A percentile compares a stretch with the other conserved stretches of the same genome.
phyloP scores from a whole-genome alignment of 2,797 vertebrate species.

The Parotocinclus haroldoi region DNA sequence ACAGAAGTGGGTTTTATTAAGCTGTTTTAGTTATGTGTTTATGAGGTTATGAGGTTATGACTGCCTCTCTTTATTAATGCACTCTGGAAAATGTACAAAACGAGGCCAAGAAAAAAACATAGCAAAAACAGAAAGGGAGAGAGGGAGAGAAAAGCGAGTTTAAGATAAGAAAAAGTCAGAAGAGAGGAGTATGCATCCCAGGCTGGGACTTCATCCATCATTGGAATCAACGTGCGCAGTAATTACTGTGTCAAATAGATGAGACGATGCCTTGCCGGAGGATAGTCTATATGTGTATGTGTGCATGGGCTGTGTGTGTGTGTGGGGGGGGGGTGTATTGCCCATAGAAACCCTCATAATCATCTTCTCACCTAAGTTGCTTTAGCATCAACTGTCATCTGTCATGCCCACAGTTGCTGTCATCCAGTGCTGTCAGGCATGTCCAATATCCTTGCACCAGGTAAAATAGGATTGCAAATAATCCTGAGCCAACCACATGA shows the following conservation, averaged over 20 bases:
- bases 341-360: conserved; percentile 71
- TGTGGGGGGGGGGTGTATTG: conserved; percentile 45
- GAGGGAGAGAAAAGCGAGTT: conserved; percentile 37
- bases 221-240: conserved; percentile 82
- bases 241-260: conserved; percentile 86
- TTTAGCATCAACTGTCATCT: conserved; percentile 72
- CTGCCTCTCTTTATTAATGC: background rate
- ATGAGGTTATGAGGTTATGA: conserved; percentile 22
- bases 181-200: conserved; percentile 67
- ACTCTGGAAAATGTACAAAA: conserved; percentile 16
- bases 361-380: conserved; percentile 57
- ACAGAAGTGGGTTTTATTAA: conserved; percentile 2
- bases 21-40: background rate
- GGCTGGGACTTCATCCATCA: conserved; percentile 82
- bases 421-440: conserved; percentile 72
- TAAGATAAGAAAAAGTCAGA: conserved; percentile 44
- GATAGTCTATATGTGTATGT: conserved; percentile 30
- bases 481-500: conserved; percentile 50
- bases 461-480: conserved; percentile 64
- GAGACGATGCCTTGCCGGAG: conserved; percentile 74
- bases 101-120: conserved; percentile 5
- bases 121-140: background rate
- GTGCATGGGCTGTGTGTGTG: conserved; percentile 11
- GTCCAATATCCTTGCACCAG: conserved; percentile 64
- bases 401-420: conserved; percentile 76